Base-by-base conservation (phyloP, 2,113 vertebrate species). In the Vidua chalybeata region DNA sequence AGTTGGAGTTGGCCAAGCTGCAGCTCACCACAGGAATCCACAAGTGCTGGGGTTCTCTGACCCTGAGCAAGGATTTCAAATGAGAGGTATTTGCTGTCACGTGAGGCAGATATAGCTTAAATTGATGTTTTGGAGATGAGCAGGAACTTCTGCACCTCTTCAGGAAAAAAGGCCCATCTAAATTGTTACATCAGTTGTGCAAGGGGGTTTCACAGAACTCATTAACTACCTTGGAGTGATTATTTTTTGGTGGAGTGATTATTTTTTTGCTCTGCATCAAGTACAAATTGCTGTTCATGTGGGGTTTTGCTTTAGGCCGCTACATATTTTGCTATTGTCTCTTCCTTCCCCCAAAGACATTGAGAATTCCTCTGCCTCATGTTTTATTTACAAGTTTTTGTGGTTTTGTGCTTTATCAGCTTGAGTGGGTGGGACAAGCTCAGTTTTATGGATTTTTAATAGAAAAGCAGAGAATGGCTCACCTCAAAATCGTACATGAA, bases 381-480 rank as follows among this genome's bases (percentile, higher is more conserved):
- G 59, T 84, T 90, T 84, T 82, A 86, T 94, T 92, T 74, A 87
- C 54, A 92, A 91, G 37, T 37, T 82, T 75, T 26, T 78, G n/a
- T 84, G 52, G 55, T 9, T 80, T 83, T 51, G 39, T 89, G 46
- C 78, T 93, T 92, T 92, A 94, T 94, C 88, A 93, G 37, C 61
- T 75, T 24, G 39, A 45, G 43, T 68, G 80, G 48, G 76, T 51
- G 37, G 72, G 55, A 35, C 3, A 69, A 90, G n/a, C 20, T 80
- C 52, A 10, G 23, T 64, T 92, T 82, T 68, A 82, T 33, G 43
- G n/a, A 35, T 45, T 66, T 77, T 61, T 63, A 54, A 73, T n/a
- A 92, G 72, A 62, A 41, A 48, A 79, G 5, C 12, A 15, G 22
- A 83, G 33, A 82, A 88, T 3, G 82, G 10, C 28, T 74, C 69